These are phyloP conservation scores for Agrilus biguttatus DNA, from an alignment of 2,888 invertebrate species.

Conservation along the genomic window DNA sequence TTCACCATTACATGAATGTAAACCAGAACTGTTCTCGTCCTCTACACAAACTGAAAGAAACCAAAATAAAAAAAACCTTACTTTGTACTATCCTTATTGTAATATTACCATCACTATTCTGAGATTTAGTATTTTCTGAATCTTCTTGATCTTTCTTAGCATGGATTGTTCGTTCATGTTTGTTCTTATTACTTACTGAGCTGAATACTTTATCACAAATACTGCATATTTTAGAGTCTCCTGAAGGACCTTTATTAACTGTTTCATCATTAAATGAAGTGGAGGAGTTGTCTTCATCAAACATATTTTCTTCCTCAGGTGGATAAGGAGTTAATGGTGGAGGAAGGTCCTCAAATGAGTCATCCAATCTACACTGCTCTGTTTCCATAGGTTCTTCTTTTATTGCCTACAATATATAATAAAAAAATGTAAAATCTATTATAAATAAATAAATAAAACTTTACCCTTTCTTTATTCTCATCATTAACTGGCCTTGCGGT, in stretches of 20 bases:
- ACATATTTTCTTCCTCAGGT: conserved; percentile 5
- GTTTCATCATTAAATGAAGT: too few species aligned
- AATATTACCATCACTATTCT: background rate
- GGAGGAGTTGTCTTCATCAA: background rate
- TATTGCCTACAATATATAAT: background rate
- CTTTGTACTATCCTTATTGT: background rate
- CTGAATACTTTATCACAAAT: conserved; percentile 23
- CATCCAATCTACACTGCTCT: conserved; percentile 8
- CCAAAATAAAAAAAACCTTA: background rate
- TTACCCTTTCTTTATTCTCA: background rate
- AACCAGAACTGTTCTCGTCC: background rate
- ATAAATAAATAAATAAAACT: background rate
- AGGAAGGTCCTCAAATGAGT: conserved; percentile 19
- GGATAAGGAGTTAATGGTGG: conserved; percentile 16
- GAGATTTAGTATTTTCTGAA: background rate
- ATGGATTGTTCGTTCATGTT: conserved; percentile 20
- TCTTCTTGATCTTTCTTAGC: conserved; percentile 2
- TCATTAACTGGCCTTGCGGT: conserved; percentile 5
- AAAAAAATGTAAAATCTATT: too few species aligned
- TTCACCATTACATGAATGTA: background rate
- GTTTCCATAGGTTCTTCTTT: conserved; percentile 5
- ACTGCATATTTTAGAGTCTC: conserved; percentile 15
- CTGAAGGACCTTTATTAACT: background rate
- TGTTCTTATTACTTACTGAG: conserved; percentile 19
- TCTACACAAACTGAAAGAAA: background rate